Evolutionary conservation across 2,113 vertebrate species (phyloP).

Genomic region (Toxotes chatareus): DNA sequence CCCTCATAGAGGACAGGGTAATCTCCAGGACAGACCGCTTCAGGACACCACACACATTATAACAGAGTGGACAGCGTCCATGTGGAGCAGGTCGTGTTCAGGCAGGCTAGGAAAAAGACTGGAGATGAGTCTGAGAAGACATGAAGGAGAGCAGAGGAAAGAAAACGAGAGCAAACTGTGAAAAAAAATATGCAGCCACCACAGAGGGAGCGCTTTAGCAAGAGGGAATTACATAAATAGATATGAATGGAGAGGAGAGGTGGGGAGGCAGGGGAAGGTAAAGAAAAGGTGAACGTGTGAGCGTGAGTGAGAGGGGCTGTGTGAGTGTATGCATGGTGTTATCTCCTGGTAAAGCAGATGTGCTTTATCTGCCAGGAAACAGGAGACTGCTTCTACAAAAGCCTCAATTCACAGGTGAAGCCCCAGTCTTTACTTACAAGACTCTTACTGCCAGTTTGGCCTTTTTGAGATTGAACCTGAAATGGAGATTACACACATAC

Average conservation of each 20-base stretch:
- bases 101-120: slow-evolving; percentile 20
- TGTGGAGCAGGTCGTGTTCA: slow-evolving; percentile 51
- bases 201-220: slow-evolving; percentile 25
- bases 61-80: slow-evolving; percentile 7
- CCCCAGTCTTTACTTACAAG: slow-evolving; percentile 67
- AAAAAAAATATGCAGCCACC: slow-evolving; percentile 6
- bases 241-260: slow-evolving; percentile 56
- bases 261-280: slow-evolving; percentile 36
- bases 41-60: slow-evolving; percentile 44
- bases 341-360: slow-evolving; percentile 67
- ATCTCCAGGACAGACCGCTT: slow-evolving; percentile 54
- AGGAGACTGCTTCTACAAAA: slow-evolving; percentile 68
- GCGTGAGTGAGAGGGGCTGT: slow-evolving; percentile 47
- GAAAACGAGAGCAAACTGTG: slow-evolving; percentile 7
- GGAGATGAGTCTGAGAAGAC: slow-evolving; percentile 31
- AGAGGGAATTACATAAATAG: slow-evolving; percentile 69
- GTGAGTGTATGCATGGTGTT: slow-evolving; percentile 56
- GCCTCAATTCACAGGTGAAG: slow-evolving; percentile 74
- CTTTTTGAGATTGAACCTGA: slow-evolving; percentile 65
- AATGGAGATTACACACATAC: slow-evolving; percentile 55
- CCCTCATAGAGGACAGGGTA: slow-evolving; percentile 52
- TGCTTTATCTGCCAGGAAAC: slow-evolving; percentile 75
- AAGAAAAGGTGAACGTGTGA: slow-evolving; percentile 49
- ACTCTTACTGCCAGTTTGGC: slow-evolving; percentile 68
- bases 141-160: neutral